Evolutionary conservation across 2,113 vertebrate species (phyloP).

Genomic region (Sander vitreus): DNA sequence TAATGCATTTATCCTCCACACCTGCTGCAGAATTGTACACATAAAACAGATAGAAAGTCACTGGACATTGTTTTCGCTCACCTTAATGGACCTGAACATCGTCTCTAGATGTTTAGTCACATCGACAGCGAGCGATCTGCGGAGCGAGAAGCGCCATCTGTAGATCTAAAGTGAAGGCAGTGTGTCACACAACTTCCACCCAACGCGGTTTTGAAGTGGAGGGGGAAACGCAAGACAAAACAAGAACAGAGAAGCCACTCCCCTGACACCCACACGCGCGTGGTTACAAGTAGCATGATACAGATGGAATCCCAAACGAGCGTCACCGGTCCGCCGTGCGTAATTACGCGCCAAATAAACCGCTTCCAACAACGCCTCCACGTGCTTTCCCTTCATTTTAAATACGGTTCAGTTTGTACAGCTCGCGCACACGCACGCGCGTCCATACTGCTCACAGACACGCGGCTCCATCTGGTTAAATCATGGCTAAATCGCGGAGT

Average conservation of each 20-base stretch:
- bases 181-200: constrained; percentile 43
- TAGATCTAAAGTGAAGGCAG: neutral
- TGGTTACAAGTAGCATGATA: neutral
- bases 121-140: neutral
- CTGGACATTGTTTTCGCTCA: constrained; percentile 4
- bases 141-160: constrained; percentile 19
- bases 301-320: constrained; percentile 36
- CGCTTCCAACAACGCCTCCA: neutral
- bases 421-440: neutral
- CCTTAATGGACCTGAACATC: constrained; percentile 46
- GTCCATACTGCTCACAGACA: neutral
- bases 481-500: neutral
- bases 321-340: constrained; percentile 37
- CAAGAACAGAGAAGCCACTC: constrained; percentile 59
- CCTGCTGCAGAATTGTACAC: neutral
- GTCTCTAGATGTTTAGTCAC: constrained; percentile 34
- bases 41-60: neutral
- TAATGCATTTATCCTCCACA: neutral
- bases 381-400: constrained; percentile 17
- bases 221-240: constrained; percentile 15
- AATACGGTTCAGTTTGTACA: neutral
- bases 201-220: constrained; percentile 56
- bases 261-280: constrained; percentile 21
- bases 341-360: constrained; percentile 66
- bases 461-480: constrained; percentile 13